A percentile compares a stretch with the other conserved stretches of the same genome.
Conservation (phyloP, 2,888 invertebrate genomes). For the Noctua pronuba region DNA sequence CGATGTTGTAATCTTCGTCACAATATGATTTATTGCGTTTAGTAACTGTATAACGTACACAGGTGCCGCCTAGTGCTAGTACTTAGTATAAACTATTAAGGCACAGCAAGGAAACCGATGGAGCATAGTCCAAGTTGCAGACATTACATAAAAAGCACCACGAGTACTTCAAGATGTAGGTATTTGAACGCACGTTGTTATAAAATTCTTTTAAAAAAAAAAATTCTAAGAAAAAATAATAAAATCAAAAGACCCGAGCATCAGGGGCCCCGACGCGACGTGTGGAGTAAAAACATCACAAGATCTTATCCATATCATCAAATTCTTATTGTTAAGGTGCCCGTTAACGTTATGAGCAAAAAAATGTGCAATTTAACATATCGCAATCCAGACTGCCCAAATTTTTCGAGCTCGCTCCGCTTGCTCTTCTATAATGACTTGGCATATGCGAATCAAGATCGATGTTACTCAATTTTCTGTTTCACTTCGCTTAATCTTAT, state of each 20-base stretch:
- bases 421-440: neutral
- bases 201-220: conserved; percentile 30
- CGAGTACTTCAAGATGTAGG: neutral
- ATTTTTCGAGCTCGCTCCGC: neutral
- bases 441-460: no score
- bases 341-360: neutral
- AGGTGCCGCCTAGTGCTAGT: neutral
- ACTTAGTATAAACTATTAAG: neutral
- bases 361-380: neutral
- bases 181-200: conserved; percentile 2
- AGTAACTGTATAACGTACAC: neutral
- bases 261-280: neutral
- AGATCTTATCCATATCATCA: neutral
- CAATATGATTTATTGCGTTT: neutral
- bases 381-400: neutral
- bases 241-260: neutral
- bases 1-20: neutral
- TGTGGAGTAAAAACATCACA: neutral
- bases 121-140: neutral
- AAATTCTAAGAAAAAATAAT: conserved; percentile 9
- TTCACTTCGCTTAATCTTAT: no score
- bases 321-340: neutral
- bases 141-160: neutral
- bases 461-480: no score
- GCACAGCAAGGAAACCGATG: neutral